A percentile compares a stretch with the other conserved stretches of the same genome.
Evolutionary conservation across 2,113 vertebrate genomes (phyloP).

Genomic region (Brachyhypopomus occidentalis): DNA sequence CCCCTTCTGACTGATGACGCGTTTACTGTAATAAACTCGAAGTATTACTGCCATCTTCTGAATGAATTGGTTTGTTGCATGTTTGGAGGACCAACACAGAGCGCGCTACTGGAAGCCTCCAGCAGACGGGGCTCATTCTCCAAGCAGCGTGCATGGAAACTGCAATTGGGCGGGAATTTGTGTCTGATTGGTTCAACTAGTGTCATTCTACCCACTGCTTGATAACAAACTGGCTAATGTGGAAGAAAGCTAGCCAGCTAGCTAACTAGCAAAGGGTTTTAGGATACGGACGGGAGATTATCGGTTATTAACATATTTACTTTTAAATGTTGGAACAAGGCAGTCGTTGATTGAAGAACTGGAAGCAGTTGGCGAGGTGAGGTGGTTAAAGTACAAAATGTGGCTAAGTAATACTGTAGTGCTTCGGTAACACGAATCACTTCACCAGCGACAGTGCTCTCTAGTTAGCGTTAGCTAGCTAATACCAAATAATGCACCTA

Average conservation of each 20-base stretch:
- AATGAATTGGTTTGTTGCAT: neutral
- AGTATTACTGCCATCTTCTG: constrained; percentile 22
- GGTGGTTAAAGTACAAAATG: neutral
- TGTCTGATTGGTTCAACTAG: constrained; percentile 36
- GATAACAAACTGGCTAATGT: constrained; percentile 58
- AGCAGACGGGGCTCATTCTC: constrained; percentile 44
- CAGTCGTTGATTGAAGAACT: neutral
- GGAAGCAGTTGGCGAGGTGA: constrained; percentile 23
- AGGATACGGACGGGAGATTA: neutral
- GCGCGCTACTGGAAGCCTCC: neutral
- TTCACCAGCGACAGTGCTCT: constrained; percentile 54
- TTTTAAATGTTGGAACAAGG: neutral
- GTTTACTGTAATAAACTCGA: neutral
- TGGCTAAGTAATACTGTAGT: constrained; percentile 11
- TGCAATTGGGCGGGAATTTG: constrained; percentile 18
- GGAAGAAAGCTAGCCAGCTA: neutral
- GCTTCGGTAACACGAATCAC: constrained; percentile 61
- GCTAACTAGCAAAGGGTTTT: constrained; percentile 23
- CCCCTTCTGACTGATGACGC: neutral
- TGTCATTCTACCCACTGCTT: constrained; percentile 51
- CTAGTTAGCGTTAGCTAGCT: constrained; percentile 53
- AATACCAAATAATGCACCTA: neutral
- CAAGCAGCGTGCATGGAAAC: neutral
- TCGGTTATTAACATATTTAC: neutral
- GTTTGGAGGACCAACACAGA: neutral